Evolutionary conservation across 2,888 invertebrate genomes (phyloP).

Genomic region (Xanthia togata): DNA sequence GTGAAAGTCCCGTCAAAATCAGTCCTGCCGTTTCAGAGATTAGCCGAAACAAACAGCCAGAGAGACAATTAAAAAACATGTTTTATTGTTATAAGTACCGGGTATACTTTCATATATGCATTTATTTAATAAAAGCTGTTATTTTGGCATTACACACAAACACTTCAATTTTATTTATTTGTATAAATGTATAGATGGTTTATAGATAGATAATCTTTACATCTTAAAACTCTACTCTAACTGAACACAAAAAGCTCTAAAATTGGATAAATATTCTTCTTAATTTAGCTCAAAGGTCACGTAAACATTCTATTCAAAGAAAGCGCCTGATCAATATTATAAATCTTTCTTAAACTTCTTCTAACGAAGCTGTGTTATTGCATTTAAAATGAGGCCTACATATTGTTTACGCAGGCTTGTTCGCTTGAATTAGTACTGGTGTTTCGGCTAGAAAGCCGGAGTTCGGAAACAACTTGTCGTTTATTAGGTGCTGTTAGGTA

Average conservation of each 20-base stretch:
- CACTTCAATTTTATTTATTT: no score
- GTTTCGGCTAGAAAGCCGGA: constrained; percentile 26
- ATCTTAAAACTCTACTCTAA: not conserved
- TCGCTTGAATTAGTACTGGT: constrained; percentile 32
- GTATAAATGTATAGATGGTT: no score
- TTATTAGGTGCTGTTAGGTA: constrained; percentile 3
- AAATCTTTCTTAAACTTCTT: constrained; percentile 38
- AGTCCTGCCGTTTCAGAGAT: no score
- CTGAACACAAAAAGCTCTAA: not conserved
- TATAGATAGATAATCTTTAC: not conserved
- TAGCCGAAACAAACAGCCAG: no score
- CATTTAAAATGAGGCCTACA: constrained; percentile 55
- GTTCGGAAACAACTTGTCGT: constrained; percentile 36
- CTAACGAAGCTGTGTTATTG: constrained; percentile 44
- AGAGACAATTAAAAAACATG: no score
- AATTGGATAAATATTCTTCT: not conserved
- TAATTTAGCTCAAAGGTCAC: constrained; percentile 33
- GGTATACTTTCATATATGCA: no score
- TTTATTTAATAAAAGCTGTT: no score
- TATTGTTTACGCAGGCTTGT: constrained; percentile 40
- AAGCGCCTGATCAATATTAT: constrained; percentile 33
- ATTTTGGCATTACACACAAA: no score
- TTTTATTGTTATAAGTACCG: no score
- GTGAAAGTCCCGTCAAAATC: no score
- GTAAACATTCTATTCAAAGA: constrained; percentile 15